A percentile compares a stretch with the other conserved stretches of the same genome.
These are phyloP conservation scores for Heliconius hermathena DNA, from an alignment of 1,140 invertebrate species.

Conservation along the genomic window DNA sequence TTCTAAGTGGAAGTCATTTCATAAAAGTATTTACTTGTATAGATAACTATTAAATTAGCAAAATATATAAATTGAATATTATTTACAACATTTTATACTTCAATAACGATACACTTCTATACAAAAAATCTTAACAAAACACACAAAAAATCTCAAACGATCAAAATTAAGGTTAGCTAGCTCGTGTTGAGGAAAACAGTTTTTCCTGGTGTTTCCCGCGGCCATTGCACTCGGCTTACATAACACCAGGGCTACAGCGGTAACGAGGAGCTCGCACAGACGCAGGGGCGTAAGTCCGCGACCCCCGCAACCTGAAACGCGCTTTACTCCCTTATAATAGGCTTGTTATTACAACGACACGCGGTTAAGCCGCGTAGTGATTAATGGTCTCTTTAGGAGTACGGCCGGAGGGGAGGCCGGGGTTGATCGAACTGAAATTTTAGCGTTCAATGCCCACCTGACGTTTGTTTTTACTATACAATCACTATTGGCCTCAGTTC, in stretches of 20 bases:
- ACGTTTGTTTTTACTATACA: conserved; percentile 51
- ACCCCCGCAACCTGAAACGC: conserved; percentile 43
- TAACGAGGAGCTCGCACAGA: conserved; percentile 57
- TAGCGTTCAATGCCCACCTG: conserved; percentile 64
- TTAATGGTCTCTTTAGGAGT: conserved; percentile 67
- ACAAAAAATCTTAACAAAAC: neutral
- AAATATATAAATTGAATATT: neutral
- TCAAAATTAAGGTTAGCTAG: conserved; percentile 23
- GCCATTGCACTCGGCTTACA: conserved; percentile 77
- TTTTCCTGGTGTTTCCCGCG: conserved; percentile 65
- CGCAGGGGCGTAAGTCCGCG: conserved; percentile 46
- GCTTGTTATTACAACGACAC: conserved; percentile 50
- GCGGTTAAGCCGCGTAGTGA: conserved; percentile 57
- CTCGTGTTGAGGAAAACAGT: conserved; percentile 34
- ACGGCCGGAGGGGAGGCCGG: conserved; percentile 45
- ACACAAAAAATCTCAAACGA: conserved; percentile 4
- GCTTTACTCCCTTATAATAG: conserved; percentile 53
- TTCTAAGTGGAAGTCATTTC: neutral
- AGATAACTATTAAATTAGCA: no score
- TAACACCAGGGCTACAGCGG: conserved; percentile 76
- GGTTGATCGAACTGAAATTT: conserved; percentile 77
- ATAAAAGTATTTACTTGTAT: no score
- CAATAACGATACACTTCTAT: no score
- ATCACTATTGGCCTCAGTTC: neutral
- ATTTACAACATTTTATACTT: neutral